A percentile compares a stretch with the other conserved stretches of the same genome.
Conservation (phyloP, 2,113 vertebrate genomes). For the Hypanus sabinus region DNA sequence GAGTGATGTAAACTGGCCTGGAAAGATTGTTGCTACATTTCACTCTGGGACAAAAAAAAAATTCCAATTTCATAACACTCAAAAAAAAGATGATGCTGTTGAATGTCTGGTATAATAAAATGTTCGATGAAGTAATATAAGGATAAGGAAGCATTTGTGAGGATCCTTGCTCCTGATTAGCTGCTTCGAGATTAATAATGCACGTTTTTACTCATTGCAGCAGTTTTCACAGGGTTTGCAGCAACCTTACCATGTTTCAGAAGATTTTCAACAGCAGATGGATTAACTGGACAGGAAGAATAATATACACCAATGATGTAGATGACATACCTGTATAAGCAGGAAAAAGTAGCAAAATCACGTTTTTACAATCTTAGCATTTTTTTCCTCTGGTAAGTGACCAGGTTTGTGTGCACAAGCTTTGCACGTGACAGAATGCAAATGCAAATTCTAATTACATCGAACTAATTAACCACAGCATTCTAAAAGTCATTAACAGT, state of each 20-base stretch:
- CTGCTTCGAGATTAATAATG: not conserved
- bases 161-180: not conserved
- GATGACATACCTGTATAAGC: not conserved
- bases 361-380: not conserved
- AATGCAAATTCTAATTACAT: slow-evolving; percentile 17
- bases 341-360: not conserved
- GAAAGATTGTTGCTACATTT: too few relatives aligned
- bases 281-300: not conserved
- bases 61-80: too few relatives aligned
- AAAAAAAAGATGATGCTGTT: too few relatives aligned
- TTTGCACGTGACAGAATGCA: not conserved
- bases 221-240: too few relatives aligned
- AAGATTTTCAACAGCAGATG: not conserved
- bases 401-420: not conserved
- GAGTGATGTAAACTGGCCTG: too few relatives aligned
- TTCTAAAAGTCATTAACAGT: slow-evolving; percentile 4
- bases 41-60: too few relatives aligned
- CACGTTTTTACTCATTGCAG: not conserved
- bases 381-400: not conserved
- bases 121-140: not conserved
- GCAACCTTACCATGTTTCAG: not conserved
- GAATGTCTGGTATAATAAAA: not conserved
- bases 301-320: too few relatives aligned
- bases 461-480: slow-evolving; percentile 1
- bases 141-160: not conserved